Base-by-base conservation (phyloP, 2,888 invertebrate genomes). In the Bombyx huttoni region DNA sequence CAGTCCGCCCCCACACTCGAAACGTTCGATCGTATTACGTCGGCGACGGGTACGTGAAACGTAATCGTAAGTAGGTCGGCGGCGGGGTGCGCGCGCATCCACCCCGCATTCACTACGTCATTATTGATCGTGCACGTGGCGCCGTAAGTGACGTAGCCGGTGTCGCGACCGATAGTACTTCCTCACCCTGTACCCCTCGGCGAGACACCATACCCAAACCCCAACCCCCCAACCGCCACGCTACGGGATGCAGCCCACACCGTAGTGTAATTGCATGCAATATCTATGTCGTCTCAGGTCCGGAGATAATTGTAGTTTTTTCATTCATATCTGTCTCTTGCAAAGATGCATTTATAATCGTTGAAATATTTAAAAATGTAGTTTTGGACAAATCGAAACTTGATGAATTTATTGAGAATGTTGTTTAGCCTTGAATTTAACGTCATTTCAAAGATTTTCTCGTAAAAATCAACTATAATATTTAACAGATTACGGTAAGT, bases 61-160 rank as follows among this genome's bases (percentile, higher is more conserved):
- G 79, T 84, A 83, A 81, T 70, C 69, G 74, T 80, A 86, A 87
- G 78, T 87, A 82, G 83, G 87, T 84, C 84, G 84, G 65, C 60
- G 69, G 68, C 63, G 62, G 64, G 66, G 56, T 76, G 89, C 82
- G 81, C 85, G 87, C 83, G 86, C 85, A 80, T 59, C 56, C 58
- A 61, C 59, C 55, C 56, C 59, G 58, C 61, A 58, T 58, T 63
- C 63, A 66, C 74, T 70, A 86, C 87, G 87, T 87, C 87, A 87
- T 70, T 87, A 88, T 88, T 80, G 89, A 89, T 88, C 84, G 81
- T 53, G 78, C 86, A 85, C 85, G 85, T 87, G 81, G 85, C 85
- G 81, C 84, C 85, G 81, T 81, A 73, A 79, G 75, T 87, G 85
- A 87, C 88, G 87, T 87, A 86, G 84, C 66, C 68, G 62, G 68